Base-by-base conservation (phyloP, 2,113 vertebrate species). In the Lepus americanus region DNA sequence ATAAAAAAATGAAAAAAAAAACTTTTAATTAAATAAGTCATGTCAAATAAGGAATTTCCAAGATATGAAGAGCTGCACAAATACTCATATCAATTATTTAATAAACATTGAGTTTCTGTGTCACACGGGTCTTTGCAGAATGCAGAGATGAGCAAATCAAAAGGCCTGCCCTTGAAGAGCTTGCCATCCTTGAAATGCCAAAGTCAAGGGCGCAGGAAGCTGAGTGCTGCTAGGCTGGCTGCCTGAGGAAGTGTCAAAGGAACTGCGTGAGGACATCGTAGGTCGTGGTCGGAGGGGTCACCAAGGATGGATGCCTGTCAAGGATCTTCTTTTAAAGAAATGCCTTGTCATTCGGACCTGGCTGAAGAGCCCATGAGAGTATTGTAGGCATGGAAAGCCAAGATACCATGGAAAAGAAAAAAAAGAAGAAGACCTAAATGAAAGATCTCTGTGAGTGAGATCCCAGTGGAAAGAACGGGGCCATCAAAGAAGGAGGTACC, bases 141-240 rank as follows among this genome's bases (percentile, higher is more conserved):
- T 12, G 9, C 33, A 20, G 44, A 84, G 9, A 80, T 59, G 66
- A 91, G 9, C 72, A 33, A 22, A 78, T n/a, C 73, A 36, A 59
- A 89, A 85, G 82, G 14, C 27, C 36, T 49, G 5, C 36, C 55
- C 11, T 82, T 44, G 39, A 63, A 59, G 49, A 64, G 14, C 9
- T 76, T 36, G 77, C 31, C 51, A 33, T 74, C 67, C 73, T 0
- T 79, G 72, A 94, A 22, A 90, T 74, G n/a, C 9, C 20, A 74
- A 64, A 81, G 70, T 31, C 66, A 74, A 69, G n/a, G 8, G 4
- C 49, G 31, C 1, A 22, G 80, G 17, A 27, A 76, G 31, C 17
- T 0, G 82, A 77, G 19, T 4, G 25, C 23, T 72, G 22, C 36
- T 0, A 4, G 12, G 16, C 3, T 49, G 0, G 16, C 3, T 55